Evolutionary conservation across 2,113 vertebrate genomes (phyloP).

Genomic region (Fregata magnificens): DNA sequence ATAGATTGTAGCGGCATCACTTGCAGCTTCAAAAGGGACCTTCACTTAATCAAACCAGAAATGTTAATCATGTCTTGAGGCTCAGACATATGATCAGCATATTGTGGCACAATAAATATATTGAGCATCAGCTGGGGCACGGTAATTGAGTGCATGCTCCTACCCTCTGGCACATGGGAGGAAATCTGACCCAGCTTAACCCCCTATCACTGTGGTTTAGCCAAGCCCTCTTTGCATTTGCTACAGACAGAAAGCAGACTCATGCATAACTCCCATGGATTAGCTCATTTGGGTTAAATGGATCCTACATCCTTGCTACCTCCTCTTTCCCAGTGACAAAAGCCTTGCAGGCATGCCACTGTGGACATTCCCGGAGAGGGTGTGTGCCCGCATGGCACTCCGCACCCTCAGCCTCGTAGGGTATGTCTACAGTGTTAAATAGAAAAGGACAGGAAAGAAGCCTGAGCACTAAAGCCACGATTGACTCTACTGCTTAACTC

Average conservation of each 20-base stretch:
- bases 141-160: background rate
- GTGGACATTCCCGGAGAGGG: background rate
- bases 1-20: conserved; percentile 50
- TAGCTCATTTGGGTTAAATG: background rate
- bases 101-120: conserved; percentile 29
- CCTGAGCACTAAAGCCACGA: background rate
- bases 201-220: background rate
- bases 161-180: background rate
- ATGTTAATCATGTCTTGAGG: conserved; percentile 57
- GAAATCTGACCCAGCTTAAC: background rate
- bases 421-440: background rate
- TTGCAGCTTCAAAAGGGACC: conserved; percentile 59
- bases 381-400: background rate
- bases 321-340: background rate
- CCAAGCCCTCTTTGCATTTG: background rate
- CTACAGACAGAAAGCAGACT: conserved; percentile 2
- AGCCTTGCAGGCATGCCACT: background rate
- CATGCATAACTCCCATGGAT: background rate
- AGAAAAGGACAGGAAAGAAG: background rate
- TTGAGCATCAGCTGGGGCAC: background rate
- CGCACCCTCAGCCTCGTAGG: background rate
- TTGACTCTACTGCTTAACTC: background rate
- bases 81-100: conserved; percentile 55
- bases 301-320: background rate
- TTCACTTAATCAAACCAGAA: conserved; percentile 61